phyloP scores from a whole-genome alignment of 2,888 invertebrate species.

The Luperina nickerlii region DNA sequence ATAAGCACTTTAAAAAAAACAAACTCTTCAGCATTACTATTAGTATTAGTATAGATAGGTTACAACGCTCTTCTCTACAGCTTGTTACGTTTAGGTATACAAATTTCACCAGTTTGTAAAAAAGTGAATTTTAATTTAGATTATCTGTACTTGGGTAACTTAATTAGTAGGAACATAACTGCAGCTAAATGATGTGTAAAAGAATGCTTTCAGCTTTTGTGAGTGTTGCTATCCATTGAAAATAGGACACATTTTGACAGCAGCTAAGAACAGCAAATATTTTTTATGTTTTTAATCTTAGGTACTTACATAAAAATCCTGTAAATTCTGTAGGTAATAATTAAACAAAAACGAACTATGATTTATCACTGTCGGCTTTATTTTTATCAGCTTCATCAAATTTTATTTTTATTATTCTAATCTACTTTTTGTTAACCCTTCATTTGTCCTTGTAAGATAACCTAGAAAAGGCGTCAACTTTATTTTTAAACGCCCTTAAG shows the following conservation, averaged over 20 bases:
- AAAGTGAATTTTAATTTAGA: too few relatives aligned
- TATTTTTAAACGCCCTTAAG: neutral
- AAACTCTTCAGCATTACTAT: neutral
- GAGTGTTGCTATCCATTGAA: neutral
- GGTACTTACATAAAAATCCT: too few relatives aligned
- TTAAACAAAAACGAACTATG: neutral
- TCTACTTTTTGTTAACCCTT: neutral
- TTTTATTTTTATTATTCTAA: slow-evolving; percentile 1
- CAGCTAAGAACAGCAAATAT: neutral
- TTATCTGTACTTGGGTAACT: too few relatives aligned
- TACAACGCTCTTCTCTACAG: neutral
- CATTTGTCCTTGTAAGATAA: neutral
- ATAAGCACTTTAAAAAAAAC: neutral
- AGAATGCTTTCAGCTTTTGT: too few relatives aligned
- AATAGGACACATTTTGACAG: neutral
- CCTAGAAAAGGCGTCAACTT: neutral
- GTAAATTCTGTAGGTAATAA: neutral
- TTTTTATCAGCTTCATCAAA: neutral
- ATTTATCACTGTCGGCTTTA: neutral
- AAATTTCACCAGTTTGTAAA: neutral
- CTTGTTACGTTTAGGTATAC: neutral
- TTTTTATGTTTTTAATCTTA: neutral
- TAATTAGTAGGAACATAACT: too few relatives aligned
- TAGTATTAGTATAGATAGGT: neutral
- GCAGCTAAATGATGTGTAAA: too few relatives aligned